Percentiles rank a stretch among this genome's conserved stretches.
These are phyloP conservation scores for Dynastes tityus DNA, from an alignment of 2,888 invertebrate genomes.

Conservation along the genomic window DNA sequence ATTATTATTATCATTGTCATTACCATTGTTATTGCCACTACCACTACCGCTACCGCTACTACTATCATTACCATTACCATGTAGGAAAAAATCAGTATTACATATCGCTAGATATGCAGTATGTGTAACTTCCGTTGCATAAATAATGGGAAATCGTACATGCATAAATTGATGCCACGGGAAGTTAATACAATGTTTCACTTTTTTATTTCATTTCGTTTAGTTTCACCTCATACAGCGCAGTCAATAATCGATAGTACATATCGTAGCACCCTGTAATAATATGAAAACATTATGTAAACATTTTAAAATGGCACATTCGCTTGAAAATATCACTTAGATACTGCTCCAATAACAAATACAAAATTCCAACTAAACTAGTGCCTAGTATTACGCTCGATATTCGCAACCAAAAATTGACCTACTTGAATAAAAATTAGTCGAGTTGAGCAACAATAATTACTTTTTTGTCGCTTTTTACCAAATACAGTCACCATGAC, in stretches of 20 bases:
- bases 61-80: too few species aligned
- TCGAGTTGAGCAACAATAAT: background rate
- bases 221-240: background rate
- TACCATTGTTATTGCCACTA: too few species aligned
- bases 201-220: background rate
- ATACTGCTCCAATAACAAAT: background rate
- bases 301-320: too few species aligned
- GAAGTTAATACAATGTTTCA: too few species aligned
- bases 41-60: too few species aligned
- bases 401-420: conserved; percentile 28
- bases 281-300: background rate
- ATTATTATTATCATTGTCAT: too few species aligned
- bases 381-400: background rate
- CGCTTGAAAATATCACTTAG: too few species aligned
- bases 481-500: background rate
- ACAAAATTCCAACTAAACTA: background rate
- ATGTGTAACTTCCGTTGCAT: too few species aligned
- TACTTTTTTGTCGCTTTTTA: conserved; percentile 17
- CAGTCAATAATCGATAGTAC: background rate
- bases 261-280: background rate
- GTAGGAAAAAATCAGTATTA: too few species aligned
- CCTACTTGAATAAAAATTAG: conserved; percentile 40
- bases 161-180: too few species aligned
- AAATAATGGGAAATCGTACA: too few species aligned
- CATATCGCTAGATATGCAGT: too few species aligned